These are phyloP conservation scores for Musca vetustissima DNA, from an alignment of 1,140 invertebrate genomes.

Conservation along the genomic window DNA sequence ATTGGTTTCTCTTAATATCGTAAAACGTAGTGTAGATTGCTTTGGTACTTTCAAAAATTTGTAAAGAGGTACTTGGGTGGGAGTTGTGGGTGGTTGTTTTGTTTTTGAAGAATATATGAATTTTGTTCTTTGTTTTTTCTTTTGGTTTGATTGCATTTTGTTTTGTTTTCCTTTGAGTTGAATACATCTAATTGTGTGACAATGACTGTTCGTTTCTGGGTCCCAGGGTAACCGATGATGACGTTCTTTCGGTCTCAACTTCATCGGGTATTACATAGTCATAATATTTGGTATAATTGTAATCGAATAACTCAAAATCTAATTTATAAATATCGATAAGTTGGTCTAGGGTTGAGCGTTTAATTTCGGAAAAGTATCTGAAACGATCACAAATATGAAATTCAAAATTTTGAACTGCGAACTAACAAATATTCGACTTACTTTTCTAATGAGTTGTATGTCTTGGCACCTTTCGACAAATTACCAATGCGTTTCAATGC, in stretches of 20 bases:
- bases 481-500: constrained; percentile 61
- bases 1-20: constrained; percentile 1
- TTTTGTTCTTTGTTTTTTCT: too few relatives aligned
- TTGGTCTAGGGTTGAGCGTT: constrained; percentile 61
- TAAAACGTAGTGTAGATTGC: not conserved
- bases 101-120: not conserved
- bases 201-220: not conserved
- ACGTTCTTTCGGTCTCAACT: not conserved
- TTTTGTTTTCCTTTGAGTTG: not conserved
- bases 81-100: constrained; percentile 11
- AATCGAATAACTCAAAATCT: constrained; percentile 73
- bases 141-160: not conserved
- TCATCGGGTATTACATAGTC: constrained; percentile 54
- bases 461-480: constrained; percentile 58
- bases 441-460: constrained; percentile 58
- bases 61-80: constrained; percentile 20
- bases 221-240: not conserved
- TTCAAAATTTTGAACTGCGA: not conserved
- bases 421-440: constrained; percentile 6
- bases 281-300: constrained; percentile 61
- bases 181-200: not conserved
- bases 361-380: constrained; percentile 65
- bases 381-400: constrained; percentile 4
- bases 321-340: constrained; percentile 71
- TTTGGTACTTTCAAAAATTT: constrained; percentile 12